Percentiles rank a stretch among this genome's conserved stretches.
Conservation (phyloP, 2,797 vertebrate species). For the Aeoliscus strigatus region DNA sequence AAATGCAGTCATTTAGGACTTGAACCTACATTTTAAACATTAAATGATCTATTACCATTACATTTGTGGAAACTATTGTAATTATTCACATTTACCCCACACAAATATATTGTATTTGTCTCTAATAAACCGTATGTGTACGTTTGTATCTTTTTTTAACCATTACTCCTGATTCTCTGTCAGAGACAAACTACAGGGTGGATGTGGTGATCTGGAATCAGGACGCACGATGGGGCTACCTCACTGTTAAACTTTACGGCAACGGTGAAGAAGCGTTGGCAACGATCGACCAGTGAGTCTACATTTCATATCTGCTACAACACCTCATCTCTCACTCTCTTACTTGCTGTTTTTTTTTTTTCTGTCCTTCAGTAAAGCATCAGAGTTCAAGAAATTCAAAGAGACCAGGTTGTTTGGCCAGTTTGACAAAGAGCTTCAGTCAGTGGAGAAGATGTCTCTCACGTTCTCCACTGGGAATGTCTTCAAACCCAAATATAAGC, state of each 20-base stretch:
- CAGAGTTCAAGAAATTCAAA: conserved; percentile 55
- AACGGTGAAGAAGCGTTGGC: conserved; percentile 47
- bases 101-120: no score
- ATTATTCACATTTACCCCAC: no score
- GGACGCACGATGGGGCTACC: conserved; percentile 56
- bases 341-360: background rate
- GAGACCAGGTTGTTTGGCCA: conserved; percentile 60
- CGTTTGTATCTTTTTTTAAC: no score
- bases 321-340: background rate
- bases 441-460: conserved; percentile 61
- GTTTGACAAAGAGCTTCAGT: conserved; percentile 60
- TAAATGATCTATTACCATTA: no score
- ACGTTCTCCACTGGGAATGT: conserved; percentile 54
- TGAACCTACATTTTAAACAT: no score
- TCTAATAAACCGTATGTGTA: no score
- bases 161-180: no score
- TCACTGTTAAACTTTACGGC: conserved; percentile 65
- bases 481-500: conserved; percentile 58
- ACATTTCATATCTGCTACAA: background rate
- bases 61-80: no score
- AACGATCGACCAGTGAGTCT: conserved; percentile 70
- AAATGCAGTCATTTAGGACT: no score
- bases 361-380: conserved; percentile 45
- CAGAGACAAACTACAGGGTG: conserved; percentile 66
- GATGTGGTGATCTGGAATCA: conserved; percentile 73